Percentiles rank a stretch among this genome's conserved stretches.
These are phyloP conservation scores for Lithosia quadra DNA, from an alignment of 2,888 invertebrate genomes.

Conservation along the genomic window DNA sequence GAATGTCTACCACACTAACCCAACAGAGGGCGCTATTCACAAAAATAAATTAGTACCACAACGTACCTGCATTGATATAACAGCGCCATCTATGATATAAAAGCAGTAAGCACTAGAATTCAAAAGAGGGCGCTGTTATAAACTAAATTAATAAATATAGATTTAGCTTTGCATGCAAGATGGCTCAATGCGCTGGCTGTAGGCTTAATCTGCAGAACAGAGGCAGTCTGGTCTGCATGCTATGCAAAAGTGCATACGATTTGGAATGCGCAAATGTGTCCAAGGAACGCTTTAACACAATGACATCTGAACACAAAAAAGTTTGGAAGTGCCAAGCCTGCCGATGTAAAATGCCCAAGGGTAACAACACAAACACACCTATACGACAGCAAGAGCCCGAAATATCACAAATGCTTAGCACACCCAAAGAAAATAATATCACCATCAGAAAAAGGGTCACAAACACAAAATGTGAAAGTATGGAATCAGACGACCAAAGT, in stretches of 20 bases:
- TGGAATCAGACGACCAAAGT: background rate
- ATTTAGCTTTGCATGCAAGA: too few relatives aligned
- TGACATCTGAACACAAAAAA: background rate
- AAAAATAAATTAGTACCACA: too few relatives aligned
- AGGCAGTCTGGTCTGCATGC: background rate
- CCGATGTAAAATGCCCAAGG: conserved; percentile 3
- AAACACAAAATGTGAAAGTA: background rate
- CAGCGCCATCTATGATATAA: too few relatives aligned
- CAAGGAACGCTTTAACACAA: background rate
- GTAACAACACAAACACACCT: background rate
- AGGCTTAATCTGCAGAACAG: background rate
- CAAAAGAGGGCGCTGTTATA: too few relatives aligned
- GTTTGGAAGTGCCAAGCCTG: background rate
- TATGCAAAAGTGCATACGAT: conserved; percentile 5
- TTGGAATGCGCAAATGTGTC: background rate
- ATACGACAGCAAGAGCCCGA: background rate
- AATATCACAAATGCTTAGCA: background rate
- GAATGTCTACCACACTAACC: too few relatives aligned
- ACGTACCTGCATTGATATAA: too few relatives aligned
- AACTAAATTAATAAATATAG: too few relatives aligned
- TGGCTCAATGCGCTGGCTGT: conserved; percentile 8
- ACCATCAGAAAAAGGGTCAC: background rate
- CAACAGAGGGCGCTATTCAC: too few relatives aligned
- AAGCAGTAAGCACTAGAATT: too few relatives aligned
- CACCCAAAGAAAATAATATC: background rate